A percentile compares a stretch with the other conserved stretches of the same genome.
Evolutionary conservation across 1,140 invertebrate species (phyloP).

Genomic region (Apis dorsata): DNA sequence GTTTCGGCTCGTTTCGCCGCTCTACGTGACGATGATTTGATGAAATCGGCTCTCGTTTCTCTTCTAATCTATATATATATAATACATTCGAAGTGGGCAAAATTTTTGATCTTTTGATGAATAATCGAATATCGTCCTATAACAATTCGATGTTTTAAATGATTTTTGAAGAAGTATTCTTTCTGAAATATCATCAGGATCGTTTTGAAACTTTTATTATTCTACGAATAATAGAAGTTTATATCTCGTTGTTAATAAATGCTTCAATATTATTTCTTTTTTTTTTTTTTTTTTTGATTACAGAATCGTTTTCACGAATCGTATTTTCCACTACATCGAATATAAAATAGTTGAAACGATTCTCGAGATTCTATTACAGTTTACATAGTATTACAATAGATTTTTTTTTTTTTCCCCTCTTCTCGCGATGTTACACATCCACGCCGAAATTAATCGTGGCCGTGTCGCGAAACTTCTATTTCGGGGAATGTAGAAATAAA

Average conservation of each 20-base stretch:
- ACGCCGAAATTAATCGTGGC: too few species aligned
- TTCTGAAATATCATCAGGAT: too few species aligned
- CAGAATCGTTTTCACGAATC: too few species aligned
- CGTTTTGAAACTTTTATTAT: too few species aligned
- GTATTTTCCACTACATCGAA: too few species aligned
- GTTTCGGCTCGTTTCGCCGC: not conserved
- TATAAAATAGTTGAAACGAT: not conserved
- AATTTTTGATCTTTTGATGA: not conserved
- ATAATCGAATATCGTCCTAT: not conserved
- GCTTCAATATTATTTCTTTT: too few species aligned
- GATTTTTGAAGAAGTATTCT: too few species aligned
- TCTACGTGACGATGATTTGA: slow-evolving; percentile 7
- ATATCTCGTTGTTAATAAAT: too few species aligned
- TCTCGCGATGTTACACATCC: too few species aligned
- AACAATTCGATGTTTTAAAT: too few species aligned
- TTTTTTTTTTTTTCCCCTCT: not conserved
- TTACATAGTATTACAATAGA: not conserved
- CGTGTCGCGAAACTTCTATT: not conserved
- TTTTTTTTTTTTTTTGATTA: too few species aligned
- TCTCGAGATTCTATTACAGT: not conserved
- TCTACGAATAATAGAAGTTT: too few species aligned
- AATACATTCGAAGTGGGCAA: not conserved
- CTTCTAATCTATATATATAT: not conserved
- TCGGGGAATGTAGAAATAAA: slow-evolving; percentile 18
- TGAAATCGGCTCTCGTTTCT: not conserved